Base-by-base conservation (phyloP, 2,113 vertebrate genomes). In the Paralichthys olivaceus region DNA sequence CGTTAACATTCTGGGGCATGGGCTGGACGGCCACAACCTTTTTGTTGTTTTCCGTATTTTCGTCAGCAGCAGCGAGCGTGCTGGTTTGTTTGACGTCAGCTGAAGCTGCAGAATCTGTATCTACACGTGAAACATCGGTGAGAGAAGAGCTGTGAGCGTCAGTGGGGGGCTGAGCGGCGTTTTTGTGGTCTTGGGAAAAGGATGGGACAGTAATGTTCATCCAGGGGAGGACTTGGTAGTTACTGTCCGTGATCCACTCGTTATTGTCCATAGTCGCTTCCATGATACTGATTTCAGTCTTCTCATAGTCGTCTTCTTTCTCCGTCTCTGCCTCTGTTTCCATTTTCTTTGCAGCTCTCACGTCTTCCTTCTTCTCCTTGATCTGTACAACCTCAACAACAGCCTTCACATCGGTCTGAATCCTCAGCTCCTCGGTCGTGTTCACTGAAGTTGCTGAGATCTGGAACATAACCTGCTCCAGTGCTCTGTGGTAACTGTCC, bases 251-350 rank as follows among this genome's bases (percentile, higher is more conserved):
- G 20, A 94, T 89, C 94, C 94, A 93, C 70, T 94, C 94, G 12
- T 94, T 94, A 68, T 90, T 79, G 71, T 95, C 93, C 94, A 94
- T 94, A 5, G 93, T 94, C 2, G 94, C 93, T 59, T 95, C 94
- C 93, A 93, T 95, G 43, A 93, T 94, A 71, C 86, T 94, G 26
- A 94, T 94, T 81, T 94, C 93, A 2, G 91, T 90, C 58, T 84
- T 93, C 69, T 90, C 81, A 2, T 17, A 32, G n/a, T 67, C 84
- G 22, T 76, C 69, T 9, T 81, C 83, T 11, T 28, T 20, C 12
- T 76, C 81, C 7, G 72, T 34, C 40, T 79, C 80, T 19, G 7
- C 23, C 20, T 72, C 53, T 0, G 22, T 9, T 4, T 45, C 49
- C 4, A 11, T 58, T 47, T 75, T 68, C 60, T 74, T 57, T 19